These are phyloP conservation scores for Phoenoteleia sp. DNA, from an alignment of 2,888 invertebrate species.

Conservation along the genomic window DNA sequence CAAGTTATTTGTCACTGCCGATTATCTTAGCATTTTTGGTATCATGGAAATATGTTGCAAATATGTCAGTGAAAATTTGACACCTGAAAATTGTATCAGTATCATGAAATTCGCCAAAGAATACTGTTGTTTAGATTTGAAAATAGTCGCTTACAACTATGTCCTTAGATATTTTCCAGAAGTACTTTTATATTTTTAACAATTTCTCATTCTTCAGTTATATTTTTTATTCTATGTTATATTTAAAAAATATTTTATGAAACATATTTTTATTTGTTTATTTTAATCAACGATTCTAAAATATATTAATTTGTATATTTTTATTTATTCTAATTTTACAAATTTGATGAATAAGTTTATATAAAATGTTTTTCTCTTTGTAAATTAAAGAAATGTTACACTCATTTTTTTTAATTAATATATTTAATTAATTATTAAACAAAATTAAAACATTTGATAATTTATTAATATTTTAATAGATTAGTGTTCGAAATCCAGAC, in stretches of 20 bases:
- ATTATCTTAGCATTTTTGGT: constrained; percentile 95
- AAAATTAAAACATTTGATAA: background rate
- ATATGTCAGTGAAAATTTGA: constrained; percentile 90
- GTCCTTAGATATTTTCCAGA: constrained; percentile 93
- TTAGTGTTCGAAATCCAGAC: constrained; percentile 92
- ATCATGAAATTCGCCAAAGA: constrained; percentile 94
- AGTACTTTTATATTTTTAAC: too few species aligned
- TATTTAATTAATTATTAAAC: background rate
- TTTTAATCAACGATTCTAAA: too few species aligned
- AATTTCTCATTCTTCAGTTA: too few species aligned
- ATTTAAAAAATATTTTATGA: too few species aligned
- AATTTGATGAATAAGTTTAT: too few species aligned
- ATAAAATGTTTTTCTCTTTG: too few species aligned
- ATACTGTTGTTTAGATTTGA: constrained; percentile 92
- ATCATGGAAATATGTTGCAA: constrained; percentile 94
- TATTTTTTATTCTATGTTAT: too few species aligned
- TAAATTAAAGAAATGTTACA: too few species aligned
- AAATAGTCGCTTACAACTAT: constrained; percentile 90
- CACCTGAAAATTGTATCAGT: constrained; percentile 93
- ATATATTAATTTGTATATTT: too few species aligned
- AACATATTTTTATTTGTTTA: too few species aligned
- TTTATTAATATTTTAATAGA: constrained; percentile 79
- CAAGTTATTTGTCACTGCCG: constrained; percentile 93
- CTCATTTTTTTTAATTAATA: too few species aligned
- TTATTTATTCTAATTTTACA: too few species aligned